A percentile compares a stretch with the other conserved stretches of the same genome.
Evolutionary conservation across 2,888 invertebrate genomes (phyloP).

Genomic region (Tenthredo scrophulariae): DNA sequence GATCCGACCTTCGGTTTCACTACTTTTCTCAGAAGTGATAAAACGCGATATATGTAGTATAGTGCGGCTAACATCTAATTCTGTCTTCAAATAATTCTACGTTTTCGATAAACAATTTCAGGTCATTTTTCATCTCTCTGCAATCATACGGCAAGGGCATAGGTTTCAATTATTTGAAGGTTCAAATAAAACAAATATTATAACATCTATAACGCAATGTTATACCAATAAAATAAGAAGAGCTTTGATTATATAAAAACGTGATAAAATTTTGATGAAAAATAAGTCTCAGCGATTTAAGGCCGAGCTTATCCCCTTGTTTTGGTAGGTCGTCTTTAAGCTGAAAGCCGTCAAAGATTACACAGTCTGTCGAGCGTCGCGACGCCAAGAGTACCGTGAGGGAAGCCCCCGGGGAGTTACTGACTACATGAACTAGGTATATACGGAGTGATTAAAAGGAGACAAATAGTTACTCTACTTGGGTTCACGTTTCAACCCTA

Average conservation of each 20-base stretch:
- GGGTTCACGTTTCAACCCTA: not conserved
- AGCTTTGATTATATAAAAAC: not conserved
- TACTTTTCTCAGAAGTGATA: not conserved
- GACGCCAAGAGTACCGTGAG: conserved; percentile 40
- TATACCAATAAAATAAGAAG: not conserved
- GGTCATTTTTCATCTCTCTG: not conserved
- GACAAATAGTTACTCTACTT: conserved; percentile 25
- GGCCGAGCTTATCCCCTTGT: conserved; percentile 19
- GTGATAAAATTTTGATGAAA: not conserved
- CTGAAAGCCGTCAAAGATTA: conserved; percentile 49
- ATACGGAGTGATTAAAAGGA: conserved; percentile 22
- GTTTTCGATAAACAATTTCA: not conserved
- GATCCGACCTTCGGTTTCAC: conserved; percentile 12
- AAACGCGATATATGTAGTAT: not conserved
- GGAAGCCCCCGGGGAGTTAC: conserved; percentile 2
- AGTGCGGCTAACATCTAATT: not conserved
- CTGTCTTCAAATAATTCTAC: not conserved
- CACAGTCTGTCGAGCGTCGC: conserved; percentile 50
- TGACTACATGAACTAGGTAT: not conserved
- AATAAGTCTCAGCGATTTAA: not conserved
- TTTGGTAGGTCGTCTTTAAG: conserved; percentile 51
- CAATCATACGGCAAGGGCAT: not conserved
- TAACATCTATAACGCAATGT: not conserved
- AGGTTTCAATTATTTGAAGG: not conserved
- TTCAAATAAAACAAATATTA: not conserved